Conservation (phyloP, 2,797 vertebrate species). For the Catostomus latipinnis region DNA sequence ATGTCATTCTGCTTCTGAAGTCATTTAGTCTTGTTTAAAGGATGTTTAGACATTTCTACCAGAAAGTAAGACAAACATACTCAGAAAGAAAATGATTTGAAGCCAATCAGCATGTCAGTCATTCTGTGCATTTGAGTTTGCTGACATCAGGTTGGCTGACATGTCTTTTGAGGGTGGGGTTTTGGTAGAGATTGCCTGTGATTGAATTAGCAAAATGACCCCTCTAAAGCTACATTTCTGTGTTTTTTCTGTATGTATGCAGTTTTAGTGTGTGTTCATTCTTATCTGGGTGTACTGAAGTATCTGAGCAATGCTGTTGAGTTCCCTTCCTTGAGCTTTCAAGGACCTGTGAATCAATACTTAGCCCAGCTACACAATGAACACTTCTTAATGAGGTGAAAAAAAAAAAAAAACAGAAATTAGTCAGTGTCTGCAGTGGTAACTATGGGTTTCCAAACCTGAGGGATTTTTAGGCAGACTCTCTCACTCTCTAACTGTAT, state of each 20-base stretch:
- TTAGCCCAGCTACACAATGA: slow-evolving; percentile 48
- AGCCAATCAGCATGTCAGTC: background rate
- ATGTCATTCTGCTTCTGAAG: background rate
- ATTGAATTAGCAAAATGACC: background rate
- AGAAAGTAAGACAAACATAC: background rate
- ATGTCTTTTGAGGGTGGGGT: background rate
- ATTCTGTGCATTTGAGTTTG: background rate
- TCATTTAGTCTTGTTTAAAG: background rate
- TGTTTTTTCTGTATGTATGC: slow-evolving; percentile 2
- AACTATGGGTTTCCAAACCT: slow-evolving; percentile 48
- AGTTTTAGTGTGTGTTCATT: slow-evolving; percentile 52
- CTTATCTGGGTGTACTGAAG: slow-evolving; percentile 51
- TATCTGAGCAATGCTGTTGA: slow-evolving; percentile 31
- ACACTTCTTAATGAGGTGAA: slow-evolving; percentile 52
- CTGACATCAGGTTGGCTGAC: background rate
- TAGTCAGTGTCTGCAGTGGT: slow-evolving; percentile 21
- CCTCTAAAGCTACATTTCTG: background rate
- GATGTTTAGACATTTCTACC: background rate
- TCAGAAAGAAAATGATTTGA: too few species aligned
- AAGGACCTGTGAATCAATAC: slow-evolving; percentile 49
- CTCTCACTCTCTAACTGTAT: background rate
- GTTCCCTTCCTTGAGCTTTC: slow-evolving; percentile 35
- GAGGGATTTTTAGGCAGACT: slow-evolving; percentile 12
- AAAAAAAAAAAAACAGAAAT: slow-evolving; percentile 27
- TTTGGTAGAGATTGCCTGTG: background rate